A percentile compares a stretch with the other conserved stretches of the same genome.
phyloP scores from a whole-genome alignment of 2,113 vertebrate genomes.

The Istiophorus platypterus region DNA sequence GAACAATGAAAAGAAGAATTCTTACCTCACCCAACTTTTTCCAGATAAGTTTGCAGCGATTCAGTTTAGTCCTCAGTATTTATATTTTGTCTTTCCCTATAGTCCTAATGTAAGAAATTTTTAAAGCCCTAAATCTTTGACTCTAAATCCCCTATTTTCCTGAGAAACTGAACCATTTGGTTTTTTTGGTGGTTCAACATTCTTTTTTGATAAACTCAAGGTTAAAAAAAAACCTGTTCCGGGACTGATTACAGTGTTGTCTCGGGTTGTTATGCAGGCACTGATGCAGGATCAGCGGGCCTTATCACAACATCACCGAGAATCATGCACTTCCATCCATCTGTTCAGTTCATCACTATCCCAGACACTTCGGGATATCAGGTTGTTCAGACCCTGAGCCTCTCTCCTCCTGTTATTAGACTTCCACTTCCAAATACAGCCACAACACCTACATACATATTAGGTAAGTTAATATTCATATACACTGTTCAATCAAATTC shows the following conservation, averaged over 20 bases:
- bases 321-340: slow-evolving; percentile 38
- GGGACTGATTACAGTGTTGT: not conserved
- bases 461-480: slow-evolving; percentile 54
- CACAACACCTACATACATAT: slow-evolving; percentile 62
- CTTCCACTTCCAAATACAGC: slow-evolving; percentile 36
- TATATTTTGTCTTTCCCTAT: too few relatives aligned
- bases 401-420: slow-evolving; percentile 51
- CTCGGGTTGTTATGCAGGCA: slow-evolving; percentile 28
- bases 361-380: slow-evolving; percentile 31
- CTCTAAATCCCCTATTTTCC: not conserved
- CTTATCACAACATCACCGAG: slow-evolving; percentile 22
- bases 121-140: not conserved
- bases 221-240: not conserved
- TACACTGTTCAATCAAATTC: not conserved
- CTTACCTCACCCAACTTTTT: not conserved
- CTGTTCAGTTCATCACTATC: slow-evolving; percentile 62
- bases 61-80: too few relatives aligned
- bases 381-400: slow-evolving; percentile 29
- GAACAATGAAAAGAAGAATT: slow-evolving; percentile 35
- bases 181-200: not conserved
- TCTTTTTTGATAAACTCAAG: not conserved
- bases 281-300: not conserved
- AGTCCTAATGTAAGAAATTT: not conserved
- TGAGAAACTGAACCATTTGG: not conserved
- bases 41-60: too few relatives aligned